These are phyloP conservation scores for Strongylocentrotus purpuratus DNA, from an alignment of 35 echinoderm and acorn worm species.

Conservation along the genomic window DNA sequence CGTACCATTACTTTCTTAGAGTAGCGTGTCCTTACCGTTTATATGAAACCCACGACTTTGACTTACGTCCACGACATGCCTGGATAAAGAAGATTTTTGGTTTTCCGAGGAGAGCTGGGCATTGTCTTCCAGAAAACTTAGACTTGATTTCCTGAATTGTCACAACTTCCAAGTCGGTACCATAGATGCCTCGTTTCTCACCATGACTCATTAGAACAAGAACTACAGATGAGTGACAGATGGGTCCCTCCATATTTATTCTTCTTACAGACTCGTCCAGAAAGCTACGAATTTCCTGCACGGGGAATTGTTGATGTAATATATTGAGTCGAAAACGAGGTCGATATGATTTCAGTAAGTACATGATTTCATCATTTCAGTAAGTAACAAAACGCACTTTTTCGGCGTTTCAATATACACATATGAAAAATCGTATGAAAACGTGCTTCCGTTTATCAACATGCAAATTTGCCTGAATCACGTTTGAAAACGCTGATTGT, in stretches of 20 bases:
- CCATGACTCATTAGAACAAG: slow-evolving; percentile 49
- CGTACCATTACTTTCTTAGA: no score
- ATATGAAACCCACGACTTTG: background rate
- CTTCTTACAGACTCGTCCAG: background rate
- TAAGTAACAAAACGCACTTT: no score
- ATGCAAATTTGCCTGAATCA: no score
- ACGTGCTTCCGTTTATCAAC: no score
- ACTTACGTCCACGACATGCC: slow-evolving; percentile 53
- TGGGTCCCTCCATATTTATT: background rate
- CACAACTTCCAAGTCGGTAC: slow-evolving; percentile 11
- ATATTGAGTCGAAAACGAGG: no score
- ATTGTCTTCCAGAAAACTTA: slow-evolving; percentile 37
- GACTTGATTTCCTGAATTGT: slow-evolving; percentile 40
- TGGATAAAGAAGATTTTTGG: slow-evolving; percentile 57
- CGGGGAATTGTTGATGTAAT: no score
- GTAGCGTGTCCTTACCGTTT: no score
- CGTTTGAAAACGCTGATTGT: no score
- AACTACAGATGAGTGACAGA: background rate
- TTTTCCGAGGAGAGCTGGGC: slow-evolving; percentile 31
- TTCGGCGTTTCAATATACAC: no score
- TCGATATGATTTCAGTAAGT: no score
- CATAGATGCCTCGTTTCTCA: slow-evolving; percentile 5
- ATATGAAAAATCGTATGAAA: no score
- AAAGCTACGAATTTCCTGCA: background rate
- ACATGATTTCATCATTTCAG: no score